Evolutionary conservation across 2,113 vertebrate genomes (phyloP).

Genomic region (Cyrtonyx montezumae): DNA sequence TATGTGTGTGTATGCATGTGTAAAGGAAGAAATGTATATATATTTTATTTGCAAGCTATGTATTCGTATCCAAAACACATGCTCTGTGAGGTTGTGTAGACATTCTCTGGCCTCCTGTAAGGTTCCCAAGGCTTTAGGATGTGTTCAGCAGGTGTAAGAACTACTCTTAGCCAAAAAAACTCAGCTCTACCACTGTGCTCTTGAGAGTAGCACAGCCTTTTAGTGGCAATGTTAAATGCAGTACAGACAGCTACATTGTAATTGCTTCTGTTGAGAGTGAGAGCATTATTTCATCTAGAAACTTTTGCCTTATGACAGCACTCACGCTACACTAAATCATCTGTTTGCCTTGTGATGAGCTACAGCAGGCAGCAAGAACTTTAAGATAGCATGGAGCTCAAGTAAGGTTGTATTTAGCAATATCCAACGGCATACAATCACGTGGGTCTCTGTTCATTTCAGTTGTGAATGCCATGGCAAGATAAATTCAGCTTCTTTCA

Average conservation of each 20-base stretch:
- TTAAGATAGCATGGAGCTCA: background rate
- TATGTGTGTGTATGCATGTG: background rate
- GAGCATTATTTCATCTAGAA: background rate
- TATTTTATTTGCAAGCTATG: background rate
- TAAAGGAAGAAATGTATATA: background rate
- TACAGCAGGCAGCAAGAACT: background rate
- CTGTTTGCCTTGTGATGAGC: background rate
- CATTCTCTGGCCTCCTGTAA: background rate
- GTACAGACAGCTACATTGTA: background rate
- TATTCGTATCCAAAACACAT: background rate
- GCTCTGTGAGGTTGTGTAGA: background rate
- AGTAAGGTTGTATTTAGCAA: background rate
- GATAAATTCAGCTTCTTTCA: background rate
- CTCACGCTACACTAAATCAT: background rate
- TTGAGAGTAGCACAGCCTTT: background rate
- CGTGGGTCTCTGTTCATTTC: background rate
- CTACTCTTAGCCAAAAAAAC: background rate
- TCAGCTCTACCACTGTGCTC: background rate
- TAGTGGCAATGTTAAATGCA: background rate
- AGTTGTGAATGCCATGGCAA: background rate
- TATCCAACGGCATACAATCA: background rate
- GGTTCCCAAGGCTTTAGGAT: background rate
- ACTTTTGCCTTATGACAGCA: background rate
- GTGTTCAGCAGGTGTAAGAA: background rate
- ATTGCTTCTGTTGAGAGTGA: background rate